These are phyloP conservation scores for Alligator sinensis DNA, from an alignment of 2,113 vertebrate genomes.

Conservation along the genomic window DNA sequence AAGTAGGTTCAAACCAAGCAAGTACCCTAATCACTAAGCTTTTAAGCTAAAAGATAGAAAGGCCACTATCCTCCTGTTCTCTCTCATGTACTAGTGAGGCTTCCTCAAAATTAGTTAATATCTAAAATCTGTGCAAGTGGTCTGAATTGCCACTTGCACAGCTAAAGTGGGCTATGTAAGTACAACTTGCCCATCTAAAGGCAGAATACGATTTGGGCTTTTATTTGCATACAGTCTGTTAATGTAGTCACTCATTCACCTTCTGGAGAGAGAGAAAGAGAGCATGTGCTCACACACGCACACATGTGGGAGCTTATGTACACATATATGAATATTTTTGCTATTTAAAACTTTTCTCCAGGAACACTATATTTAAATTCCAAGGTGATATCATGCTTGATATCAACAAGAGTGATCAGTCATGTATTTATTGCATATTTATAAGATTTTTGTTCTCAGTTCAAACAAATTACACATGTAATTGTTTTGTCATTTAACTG, in stretches of 20 bases:
- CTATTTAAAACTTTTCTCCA: background rate
- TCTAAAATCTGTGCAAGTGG: too few relatives aligned
- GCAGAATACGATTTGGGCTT: rapidly evolving
- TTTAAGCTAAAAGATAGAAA: too few relatives aligned
- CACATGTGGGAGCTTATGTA: too few relatives aligned
- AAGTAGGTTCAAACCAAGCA: too few relatives aligned
- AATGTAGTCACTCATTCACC: background rate
- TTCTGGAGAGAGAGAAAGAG: background rate
- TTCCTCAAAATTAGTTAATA: too few relatives aligned
- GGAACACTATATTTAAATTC: background rate
- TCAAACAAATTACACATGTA: background rate
- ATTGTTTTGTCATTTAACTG: background rate
- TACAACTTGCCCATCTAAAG: background rate
- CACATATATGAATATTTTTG: background rate
- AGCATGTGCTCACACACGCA: too few relatives aligned
- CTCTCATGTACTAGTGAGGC: too few relatives aligned
- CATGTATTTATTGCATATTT: too few relatives aligned
- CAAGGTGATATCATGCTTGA: background rate
- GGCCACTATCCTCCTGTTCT: too few relatives aligned
- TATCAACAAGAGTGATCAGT: background rate
- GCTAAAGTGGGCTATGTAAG: too few relatives aligned
- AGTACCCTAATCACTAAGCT: too few relatives aligned
- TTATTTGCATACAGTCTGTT: background rate
- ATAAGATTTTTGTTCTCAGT: background rate
- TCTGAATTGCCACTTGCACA: too few relatives aligned